phyloP scores from a whole-genome alignment of 2,113 vertebrate species.

The Falco punctatus region DNA sequence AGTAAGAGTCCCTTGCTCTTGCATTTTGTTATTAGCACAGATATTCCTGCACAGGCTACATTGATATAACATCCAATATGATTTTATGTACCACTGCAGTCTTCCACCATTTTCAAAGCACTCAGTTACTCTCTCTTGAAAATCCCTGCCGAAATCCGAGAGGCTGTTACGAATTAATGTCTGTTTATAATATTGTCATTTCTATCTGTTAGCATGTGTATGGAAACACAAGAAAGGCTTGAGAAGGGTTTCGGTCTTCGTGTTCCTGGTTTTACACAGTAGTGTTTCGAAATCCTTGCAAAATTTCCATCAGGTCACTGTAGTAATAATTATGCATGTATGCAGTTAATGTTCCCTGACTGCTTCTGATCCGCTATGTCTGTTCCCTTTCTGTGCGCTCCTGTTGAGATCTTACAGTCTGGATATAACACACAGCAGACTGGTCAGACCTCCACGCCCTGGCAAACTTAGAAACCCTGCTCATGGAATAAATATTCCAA shows the following conservation, averaged over 20 bases:
- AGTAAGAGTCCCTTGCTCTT: background rate
- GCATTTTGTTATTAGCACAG: background rate
- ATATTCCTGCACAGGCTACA: background rate
- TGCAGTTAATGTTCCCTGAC: constrained; percentile 68
- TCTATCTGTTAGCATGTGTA: background rate
- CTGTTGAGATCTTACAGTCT: constrained; percentile 54
- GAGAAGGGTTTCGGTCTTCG: background rate
- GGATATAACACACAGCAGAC: constrained; percentile 1
- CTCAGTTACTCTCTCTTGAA: background rate
- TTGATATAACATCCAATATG: background rate
- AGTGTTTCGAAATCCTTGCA: constrained; percentile 14
- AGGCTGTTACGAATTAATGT: background rate
- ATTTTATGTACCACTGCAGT: background rate
- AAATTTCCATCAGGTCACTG: constrained; percentile 53
- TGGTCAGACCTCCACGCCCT: background rate
- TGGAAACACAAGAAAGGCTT: background rate
- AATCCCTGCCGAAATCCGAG: background rate
- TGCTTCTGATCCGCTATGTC: constrained; percentile 1
- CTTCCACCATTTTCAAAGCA: background rate
- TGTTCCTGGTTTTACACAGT: background rate
- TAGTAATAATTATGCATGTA: constrained; percentile 52
- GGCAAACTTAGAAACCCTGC: background rate
- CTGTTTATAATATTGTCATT: background rate
- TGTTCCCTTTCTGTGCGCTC: constrained; percentile 44
- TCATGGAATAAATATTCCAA: background rate